phyloP scores from a whole-genome alignment of 2,113 vertebrate species.

The Excalfactoria chinensis region DNA sequence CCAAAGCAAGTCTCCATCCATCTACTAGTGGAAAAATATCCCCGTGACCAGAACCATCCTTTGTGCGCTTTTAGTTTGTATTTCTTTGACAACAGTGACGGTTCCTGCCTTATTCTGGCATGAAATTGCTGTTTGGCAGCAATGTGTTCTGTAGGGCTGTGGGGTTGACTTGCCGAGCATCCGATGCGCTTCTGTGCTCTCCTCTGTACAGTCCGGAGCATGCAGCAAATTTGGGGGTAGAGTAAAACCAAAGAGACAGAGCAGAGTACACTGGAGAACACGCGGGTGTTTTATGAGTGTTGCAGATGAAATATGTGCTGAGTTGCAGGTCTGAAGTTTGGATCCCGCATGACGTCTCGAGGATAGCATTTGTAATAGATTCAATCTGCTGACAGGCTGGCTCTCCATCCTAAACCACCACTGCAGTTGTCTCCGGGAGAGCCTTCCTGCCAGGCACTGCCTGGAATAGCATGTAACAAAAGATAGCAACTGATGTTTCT shows the following conservation, averaged over 20 bases:
- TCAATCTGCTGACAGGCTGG: conserved; percentile 30
- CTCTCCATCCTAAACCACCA: conserved; percentile 10
- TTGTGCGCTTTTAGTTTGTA: neutral
- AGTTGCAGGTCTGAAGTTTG: conserved; percentile 8
- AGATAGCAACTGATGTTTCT: neutral
- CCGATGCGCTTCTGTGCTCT: too few species aligned
- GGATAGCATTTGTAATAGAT: conserved; percentile 12
- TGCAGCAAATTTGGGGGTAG: neutral
- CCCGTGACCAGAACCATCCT: neutral
- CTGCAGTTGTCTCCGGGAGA: neutral
- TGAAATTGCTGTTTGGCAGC: neutral
- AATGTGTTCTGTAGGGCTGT: too few species aligned
- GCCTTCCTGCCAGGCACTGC: neutral
- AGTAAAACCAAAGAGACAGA: conserved; percentile 11
- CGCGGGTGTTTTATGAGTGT: neutral
- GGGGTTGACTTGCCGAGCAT: too few species aligned
- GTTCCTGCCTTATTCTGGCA: neutral
- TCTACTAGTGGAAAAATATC: neutral
- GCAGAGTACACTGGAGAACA: neutral
- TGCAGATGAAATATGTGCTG: neutral
- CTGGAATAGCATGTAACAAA: neutral
- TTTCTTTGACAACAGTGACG: neutral
- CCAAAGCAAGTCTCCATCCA: neutral
- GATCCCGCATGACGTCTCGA: neutral
- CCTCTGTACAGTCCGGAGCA: neutral